These are phyloP conservation scores for Eudasyphora cyanicolor DNA, from an alignment of 2,888 invertebrate species.

Conservation along the genomic window DNA sequence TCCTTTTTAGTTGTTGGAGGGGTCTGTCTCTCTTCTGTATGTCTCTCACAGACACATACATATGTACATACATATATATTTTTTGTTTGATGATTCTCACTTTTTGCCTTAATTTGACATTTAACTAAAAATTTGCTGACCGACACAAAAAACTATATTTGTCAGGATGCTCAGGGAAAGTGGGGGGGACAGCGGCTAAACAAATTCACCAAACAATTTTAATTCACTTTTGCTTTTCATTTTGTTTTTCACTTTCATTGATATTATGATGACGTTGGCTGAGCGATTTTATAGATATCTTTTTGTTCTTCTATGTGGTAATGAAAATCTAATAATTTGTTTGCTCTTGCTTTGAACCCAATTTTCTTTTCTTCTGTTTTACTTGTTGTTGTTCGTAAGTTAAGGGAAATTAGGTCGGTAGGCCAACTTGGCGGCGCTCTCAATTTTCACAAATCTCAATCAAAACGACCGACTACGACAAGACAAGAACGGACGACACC, in stretches of 20 bases:
- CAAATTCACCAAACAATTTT: too few species aligned
- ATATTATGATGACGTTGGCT: neutral
- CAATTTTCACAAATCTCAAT: constrained; percentile 52
- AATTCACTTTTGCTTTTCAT: constrained; percentile 21
- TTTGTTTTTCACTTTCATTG: neutral
- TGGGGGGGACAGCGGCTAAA: too few species aligned
- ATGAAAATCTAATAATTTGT: neutral
- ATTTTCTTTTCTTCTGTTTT: neutral
- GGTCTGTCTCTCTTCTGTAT: neutral
- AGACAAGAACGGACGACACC: neutral
- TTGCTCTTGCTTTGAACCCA: neutral
- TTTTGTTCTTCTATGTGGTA: neutral
- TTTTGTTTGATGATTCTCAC: neutral
- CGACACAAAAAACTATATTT: constrained; percentile 19
- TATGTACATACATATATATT: too few species aligned
- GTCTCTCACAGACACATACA: too few species aligned
- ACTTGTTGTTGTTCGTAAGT: neutral
- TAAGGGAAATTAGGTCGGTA: constrained; percentile 68
- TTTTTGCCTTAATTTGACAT: neutral
- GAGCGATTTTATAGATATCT: too few species aligned
- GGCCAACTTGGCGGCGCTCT: constrained; percentile 66
- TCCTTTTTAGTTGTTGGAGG: constrained; percentile 5
- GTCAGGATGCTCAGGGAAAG: too few species aligned
- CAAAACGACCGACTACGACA: neutral
- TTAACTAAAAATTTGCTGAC: neutral